Base-by-base conservation (phyloP, 2,113 vertebrate species). In the Syrmaticus mikado region DNA sequence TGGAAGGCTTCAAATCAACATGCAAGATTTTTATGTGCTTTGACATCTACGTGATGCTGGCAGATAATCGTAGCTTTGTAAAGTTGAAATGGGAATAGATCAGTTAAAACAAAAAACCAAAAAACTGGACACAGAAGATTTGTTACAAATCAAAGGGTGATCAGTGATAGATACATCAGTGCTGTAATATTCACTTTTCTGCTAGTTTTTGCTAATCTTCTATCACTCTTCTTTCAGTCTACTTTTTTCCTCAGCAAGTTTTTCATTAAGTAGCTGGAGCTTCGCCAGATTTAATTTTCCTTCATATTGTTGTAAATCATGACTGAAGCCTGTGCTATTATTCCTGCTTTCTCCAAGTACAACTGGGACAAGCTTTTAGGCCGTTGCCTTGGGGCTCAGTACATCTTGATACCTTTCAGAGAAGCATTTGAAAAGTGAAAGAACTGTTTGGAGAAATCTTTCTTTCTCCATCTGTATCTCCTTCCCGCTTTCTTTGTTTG, bases 231-330 rank as follows among this genome's bases (percentile, higher is more conserved):
- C 87, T 91, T 71, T 32, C 84, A 21, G 16, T 41, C 12, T 50
- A 41, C 48, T 78, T 68, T 91, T 60, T 62, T 12, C 14, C 38
- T 91, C 60, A 87, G 32, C 67, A 82, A 92, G 50, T 66, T 87
- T 92, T 95, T 92, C 89, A 95, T 96, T 95, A 96, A 95, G 41
- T 34, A 82, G 38, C 80, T 91, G 89, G 94, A 93, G 14, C 18
- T 85, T 57, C 90, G 91, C 95, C 96, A 96, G 94, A 58, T 53
- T 87, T 41, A 89, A 50, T 73, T 93, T 93, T 96, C 71, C 85
- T 93, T 92, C 67, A 85, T 50, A 57, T 74, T 18, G 8, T 52
- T 95, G 64, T 92, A 95, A 96, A 94, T 95, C 55, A 79, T 38
- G 32, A 38, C 50, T 89, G 70, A 94, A 96, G 86, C 50, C 53